Percentiles rank a stretch among this genome's conserved stretches.
Conservation (phyloP, 2,113 vertebrate species). For the Nycticryphes semicollaris region DNA sequence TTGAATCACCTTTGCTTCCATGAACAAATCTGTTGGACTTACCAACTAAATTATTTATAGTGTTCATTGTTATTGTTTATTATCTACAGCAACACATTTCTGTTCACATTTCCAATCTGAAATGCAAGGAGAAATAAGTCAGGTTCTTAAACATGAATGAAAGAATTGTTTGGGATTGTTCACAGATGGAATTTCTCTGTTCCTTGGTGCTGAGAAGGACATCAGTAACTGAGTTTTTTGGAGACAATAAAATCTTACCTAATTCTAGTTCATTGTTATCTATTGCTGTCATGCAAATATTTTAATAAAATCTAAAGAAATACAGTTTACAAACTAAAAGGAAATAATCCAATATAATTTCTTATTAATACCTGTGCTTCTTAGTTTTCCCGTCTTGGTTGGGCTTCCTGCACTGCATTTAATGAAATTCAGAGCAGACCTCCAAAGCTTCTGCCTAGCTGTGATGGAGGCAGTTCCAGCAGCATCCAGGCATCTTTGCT, state of each 20-base stretch:
- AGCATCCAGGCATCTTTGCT: neutral
- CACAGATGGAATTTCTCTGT: neutral
- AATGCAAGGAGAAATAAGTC: slow-evolving; percentile 1
- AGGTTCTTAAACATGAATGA: neutral
- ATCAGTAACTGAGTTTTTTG: neutral
- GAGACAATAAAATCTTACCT: neutral
- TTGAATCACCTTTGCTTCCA: neutral
- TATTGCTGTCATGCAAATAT: neutral
- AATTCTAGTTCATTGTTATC: neutral
- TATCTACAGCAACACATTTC: slow-evolving; percentile 19
- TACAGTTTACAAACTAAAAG: neutral
- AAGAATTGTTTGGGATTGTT: neutral
- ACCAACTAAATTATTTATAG: neutral
- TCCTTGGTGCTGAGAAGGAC: neutral
- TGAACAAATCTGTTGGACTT: neutral
- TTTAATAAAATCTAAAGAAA: neutral
- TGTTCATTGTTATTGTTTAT: neutral
- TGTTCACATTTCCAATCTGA: neutral
- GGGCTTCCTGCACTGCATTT: neutral
- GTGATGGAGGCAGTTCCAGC: neutral
- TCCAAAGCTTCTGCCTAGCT: neutral
- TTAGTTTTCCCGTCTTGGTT: neutral
- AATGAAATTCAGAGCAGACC: neutral
- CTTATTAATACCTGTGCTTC: neutral
- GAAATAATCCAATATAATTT: neutral